These are phyloP conservation scores for Panthera uncia DNA, from an alignment of 2,113 vertebrate genomes.

Conservation along the genomic window DNA sequence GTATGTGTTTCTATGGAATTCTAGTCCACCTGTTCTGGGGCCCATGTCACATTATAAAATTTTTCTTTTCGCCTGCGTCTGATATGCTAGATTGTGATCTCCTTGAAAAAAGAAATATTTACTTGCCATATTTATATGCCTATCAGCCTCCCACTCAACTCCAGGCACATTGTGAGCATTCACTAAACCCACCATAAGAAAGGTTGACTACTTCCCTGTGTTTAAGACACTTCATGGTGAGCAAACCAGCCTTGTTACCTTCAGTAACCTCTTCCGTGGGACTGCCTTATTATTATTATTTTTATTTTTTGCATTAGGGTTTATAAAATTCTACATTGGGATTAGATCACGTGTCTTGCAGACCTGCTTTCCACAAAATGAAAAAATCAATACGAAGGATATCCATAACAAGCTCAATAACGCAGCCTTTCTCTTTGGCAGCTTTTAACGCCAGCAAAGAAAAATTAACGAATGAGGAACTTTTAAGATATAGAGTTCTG, in stretches of 20 bases:
- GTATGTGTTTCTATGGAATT: not conserved
- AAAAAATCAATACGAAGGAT: not conserved
- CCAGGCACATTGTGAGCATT: not conserved
- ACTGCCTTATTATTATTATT: not conserved
- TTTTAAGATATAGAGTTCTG: conserved; percentile 21
- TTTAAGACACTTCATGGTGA: not conserved
- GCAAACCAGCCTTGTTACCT: not conserved
- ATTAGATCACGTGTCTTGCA: not conserved
- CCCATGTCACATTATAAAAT: not conserved
- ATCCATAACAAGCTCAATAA: not conserved
- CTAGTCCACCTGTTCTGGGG: not conserved
- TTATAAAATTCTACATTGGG: not conserved
- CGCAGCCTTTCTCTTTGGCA: not conserved
- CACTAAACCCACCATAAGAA: not conserved
- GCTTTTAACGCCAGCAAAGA: not conserved
- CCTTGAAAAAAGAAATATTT: not conserved
- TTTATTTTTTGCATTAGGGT: not conserved
- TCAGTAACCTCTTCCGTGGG: not conserved
- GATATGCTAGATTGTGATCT: not conserved
- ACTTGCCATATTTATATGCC: not conserved
- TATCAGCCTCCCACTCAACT: not conserved
- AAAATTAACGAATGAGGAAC: not conserved
- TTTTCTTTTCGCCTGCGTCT: not conserved
- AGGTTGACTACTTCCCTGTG: not conserved
- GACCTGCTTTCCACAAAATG: not conserved